Evolutionary conservation across 2,797 vertebrate genomes (phyloP).

Genomic region (Martes flavigula): DNA sequence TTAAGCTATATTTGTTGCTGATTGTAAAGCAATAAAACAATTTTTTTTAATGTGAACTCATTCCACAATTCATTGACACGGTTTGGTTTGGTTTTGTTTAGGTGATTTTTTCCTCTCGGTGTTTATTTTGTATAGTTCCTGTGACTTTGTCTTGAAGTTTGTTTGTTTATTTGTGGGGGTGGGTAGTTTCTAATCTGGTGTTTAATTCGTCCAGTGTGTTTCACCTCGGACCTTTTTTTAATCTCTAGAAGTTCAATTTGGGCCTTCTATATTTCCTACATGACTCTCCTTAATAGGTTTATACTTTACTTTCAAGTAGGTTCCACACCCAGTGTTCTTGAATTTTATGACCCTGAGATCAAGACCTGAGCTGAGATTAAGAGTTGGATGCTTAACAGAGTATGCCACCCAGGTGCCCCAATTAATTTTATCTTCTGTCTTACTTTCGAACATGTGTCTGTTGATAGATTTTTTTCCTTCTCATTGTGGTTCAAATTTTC

Average conservation of each 20-base stretch:
- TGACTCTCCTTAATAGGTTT: neutral
- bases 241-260: neutral
- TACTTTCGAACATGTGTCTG: neutral
- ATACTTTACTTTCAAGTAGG: neutral
- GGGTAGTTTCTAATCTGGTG: neutral
- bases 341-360: neutral
- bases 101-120: neutral
- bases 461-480: neutral
- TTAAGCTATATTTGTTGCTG: slow-evolving; percentile 28
- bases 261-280: neutral
- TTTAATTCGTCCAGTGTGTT: neutral
- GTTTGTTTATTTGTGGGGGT: neutral
- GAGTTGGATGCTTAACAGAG: neutral
- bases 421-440: neutral
- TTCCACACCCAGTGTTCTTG: neutral
- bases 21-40: neutral
- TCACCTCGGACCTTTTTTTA: neutral
- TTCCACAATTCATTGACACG: neutral
- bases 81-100: neutral
- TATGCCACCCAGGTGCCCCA: neutral
- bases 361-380: neutral
- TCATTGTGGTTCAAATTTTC: neutral
- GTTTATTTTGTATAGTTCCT: slow-evolving; percentile 21
- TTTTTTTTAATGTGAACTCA: neutral
- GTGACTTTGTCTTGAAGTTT: neutral